Conservation (phyloP, 2,797 vertebrate genomes). For the Siniperca obscura region DNA sequence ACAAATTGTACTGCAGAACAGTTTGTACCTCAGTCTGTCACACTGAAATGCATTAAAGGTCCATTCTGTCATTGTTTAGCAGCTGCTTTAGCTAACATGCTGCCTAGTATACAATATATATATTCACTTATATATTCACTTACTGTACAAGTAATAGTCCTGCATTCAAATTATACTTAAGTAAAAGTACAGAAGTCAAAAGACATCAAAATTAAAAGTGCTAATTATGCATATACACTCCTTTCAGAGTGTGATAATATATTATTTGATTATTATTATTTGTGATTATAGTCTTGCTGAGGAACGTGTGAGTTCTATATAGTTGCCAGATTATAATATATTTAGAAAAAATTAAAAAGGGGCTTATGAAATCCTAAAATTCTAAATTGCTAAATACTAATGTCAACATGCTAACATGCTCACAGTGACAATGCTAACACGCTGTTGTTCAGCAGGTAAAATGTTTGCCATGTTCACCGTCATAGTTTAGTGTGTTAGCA, state of each 20-base stretch:
- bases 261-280: background rate
- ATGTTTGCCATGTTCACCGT: background rate
- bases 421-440: background rate
- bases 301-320: background rate
- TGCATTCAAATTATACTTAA: background rate
- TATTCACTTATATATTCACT: background rate
- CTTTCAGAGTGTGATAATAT: background rate
- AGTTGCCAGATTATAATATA: background rate
- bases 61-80: constrained; percentile 6
- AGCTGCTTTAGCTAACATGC: background rate
- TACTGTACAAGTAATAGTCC: background rate
- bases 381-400: too few species aligned
- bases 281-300: too few species aligned
- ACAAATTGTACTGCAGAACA: constrained; percentile 16
- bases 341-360: background rate
- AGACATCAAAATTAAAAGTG: background rate
- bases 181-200: background rate
- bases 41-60: constrained; percentile 3
- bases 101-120: background rate
- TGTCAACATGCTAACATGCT: too few species aligned
- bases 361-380: too few species aligned
- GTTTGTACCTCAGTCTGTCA: constrained; percentile 9
- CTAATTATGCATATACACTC: background rate
- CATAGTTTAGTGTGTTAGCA: too few species aligned
- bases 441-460: background rate